These are phyloP conservation scores for Scatophagus argus DNA, from an alignment of 2,113 vertebrate genomes.

Conservation along the genomic window DNA sequence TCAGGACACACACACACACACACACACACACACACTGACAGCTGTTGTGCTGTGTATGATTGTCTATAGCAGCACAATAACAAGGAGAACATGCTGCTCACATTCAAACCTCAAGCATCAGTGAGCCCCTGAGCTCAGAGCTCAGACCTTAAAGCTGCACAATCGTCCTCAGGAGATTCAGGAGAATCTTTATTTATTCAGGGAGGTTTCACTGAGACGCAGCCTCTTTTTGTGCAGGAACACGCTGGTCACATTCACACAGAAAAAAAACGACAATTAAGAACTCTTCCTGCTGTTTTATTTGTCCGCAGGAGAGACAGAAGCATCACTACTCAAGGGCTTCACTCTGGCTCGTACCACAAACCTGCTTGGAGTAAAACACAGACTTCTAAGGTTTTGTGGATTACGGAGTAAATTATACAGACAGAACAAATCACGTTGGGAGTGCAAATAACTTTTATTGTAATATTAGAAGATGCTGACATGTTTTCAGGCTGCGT, in stretches of 20 bases:
- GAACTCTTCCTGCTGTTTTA: background rate
- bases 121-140: too few relatives aligned
- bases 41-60: background rate
- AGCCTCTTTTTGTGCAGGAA: too few relatives aligned
- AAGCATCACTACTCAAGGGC: background rate
- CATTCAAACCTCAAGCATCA: background rate
- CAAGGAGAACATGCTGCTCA: background rate
- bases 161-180: background rate
- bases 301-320: background rate
- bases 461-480: background rate
- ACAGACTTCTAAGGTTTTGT: background rate
- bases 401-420: background rate
- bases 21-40: slow-evolving; percentile 1
- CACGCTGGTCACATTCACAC: too few relatives aligned
- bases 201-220: too few relatives aligned
- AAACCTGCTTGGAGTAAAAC: too few relatives aligned
- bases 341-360: background rate
- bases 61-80: background rate
- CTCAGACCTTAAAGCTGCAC: background rate
- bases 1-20: slow-evolving; percentile 18
- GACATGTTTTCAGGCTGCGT: background rate
- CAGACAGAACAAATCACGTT: background rate
- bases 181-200: too few relatives aligned
- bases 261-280: too few relatives aligned
- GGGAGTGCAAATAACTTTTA: background rate